Evolutionary conservation across 2,797 vertebrate species (phyloP).

Genomic region (Lepus townsendii): DNA sequence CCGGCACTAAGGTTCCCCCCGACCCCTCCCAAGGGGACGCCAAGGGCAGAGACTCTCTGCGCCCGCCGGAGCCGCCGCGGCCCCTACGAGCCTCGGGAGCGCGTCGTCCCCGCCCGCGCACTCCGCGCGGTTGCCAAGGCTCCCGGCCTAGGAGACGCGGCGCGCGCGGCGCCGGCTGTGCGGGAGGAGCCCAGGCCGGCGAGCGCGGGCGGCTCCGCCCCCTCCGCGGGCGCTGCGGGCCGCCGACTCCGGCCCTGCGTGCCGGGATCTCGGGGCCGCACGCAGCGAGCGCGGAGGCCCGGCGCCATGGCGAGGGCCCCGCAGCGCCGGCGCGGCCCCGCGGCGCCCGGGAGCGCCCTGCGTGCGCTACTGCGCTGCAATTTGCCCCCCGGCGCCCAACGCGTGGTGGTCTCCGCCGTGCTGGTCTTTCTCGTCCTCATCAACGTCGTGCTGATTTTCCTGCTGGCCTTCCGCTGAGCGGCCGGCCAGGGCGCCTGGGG

Average conservation of each 20-base stretch:
- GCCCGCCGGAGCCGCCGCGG: neutral
- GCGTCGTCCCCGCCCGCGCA: neutral
- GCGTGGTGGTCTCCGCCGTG: constrained; percentile 96
- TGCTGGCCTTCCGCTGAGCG: constrained; percentile 96
- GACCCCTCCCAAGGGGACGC: neutral
- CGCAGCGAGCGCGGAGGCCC: neutral
- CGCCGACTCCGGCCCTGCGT: neutral
- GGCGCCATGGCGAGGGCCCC: constrained; percentile 90
- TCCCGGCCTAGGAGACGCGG: neutral
- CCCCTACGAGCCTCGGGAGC: neutral
- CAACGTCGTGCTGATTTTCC: constrained; percentile 98
- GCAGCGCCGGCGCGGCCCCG: constrained; percentile 88
- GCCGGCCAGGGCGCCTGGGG: constrained; percentile 18
- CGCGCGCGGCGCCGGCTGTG: neutral
- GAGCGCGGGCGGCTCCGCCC: constrained; percentile 61
- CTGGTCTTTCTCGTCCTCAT: constrained; percentile 98
- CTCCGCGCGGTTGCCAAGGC: neutral
- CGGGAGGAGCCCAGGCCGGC: neutral
- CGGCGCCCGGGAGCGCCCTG: constrained; percentile 88
- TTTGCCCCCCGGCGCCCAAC: constrained; percentile 96
- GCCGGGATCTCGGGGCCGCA: neutral
- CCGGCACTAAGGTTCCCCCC: neutral
- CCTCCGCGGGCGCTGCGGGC: neutral
- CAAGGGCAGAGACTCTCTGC: neutral
- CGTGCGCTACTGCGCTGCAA: constrained; percentile 96